Evolutionary conservation across 2,113 vertebrate genomes (phyloP).

Genomic region (Pycnonotus jocosus): DNA sequence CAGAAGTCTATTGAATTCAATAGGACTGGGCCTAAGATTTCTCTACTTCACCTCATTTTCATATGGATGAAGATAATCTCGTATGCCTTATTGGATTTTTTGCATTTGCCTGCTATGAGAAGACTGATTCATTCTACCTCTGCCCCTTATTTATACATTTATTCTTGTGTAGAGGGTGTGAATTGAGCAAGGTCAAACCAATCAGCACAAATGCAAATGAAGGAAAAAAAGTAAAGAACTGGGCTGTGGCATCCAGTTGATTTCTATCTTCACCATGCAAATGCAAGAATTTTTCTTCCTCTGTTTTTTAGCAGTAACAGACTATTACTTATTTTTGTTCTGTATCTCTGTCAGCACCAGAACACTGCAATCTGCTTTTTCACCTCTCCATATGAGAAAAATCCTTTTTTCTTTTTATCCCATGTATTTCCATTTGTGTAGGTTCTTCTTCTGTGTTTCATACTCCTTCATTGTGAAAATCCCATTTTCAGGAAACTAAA

Average conservation of each 20-base stretch:
- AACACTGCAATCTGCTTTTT: background rate
- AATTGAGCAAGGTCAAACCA: slow-evolving; percentile 27
- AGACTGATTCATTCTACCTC: background rate
- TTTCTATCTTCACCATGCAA: background rate
- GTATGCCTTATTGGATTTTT: background rate
- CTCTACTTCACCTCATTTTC: background rate
- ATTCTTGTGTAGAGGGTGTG: background rate
- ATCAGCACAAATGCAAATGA: slow-evolving; percentile 33
- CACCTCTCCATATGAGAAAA: background rate
- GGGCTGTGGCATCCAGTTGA: background rate
- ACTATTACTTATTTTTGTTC: background rate
- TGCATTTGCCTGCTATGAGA: background rate
- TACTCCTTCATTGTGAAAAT: background rate
- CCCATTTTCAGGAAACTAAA: background rate
- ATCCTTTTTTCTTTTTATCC: background rate
- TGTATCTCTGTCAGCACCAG: background rate
- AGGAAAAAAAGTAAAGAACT: background rate
- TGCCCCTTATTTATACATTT: background rate
- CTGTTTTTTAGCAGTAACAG: background rate
- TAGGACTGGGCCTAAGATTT: background rate
- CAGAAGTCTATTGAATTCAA: background rate
- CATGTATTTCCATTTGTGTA: background rate
- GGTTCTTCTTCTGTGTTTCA: background rate
- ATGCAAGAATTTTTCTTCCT: background rate
- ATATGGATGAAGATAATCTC: background rate